Evolutionary conservation across 2,888 invertebrate species (phyloP).

Genomic region (Cephus runcator): DNA sequence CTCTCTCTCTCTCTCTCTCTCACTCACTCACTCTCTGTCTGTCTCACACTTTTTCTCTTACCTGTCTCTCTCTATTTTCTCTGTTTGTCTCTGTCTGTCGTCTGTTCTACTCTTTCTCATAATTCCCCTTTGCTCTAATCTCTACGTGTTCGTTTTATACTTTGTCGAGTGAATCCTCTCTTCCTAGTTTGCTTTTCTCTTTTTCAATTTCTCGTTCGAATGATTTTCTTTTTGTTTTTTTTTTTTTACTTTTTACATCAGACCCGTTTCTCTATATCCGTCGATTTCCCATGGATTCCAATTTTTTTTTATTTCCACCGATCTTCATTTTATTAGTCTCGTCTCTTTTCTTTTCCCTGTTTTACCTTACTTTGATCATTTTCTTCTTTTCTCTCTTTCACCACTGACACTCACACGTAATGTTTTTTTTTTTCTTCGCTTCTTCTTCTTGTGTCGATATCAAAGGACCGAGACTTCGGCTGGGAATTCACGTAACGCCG

Average conservation of each 20-base stretch:
- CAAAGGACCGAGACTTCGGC: not conserved
- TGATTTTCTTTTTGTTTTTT: constrained; percentile 2
- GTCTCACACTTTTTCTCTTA: constrained; percentile 20
- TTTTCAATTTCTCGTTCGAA: constrained; percentile 23
- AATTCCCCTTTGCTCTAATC: constrained; percentile 19
- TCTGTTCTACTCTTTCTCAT: not conserved
- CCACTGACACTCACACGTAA: not conserved
- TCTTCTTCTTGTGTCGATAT: not conserved
- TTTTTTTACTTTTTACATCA: constrained; percentile 10
- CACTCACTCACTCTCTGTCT: not conserved
- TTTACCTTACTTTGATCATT: constrained; percentile 17
- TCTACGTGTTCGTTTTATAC: constrained; percentile 19
- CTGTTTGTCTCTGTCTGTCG: constrained; percentile 11
- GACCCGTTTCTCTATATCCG: not conserved
- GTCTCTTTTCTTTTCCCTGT: not conserved
- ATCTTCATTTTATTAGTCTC: not conserved
- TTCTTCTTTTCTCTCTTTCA: constrained; percentile 2
- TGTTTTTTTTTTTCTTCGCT: not conserved
- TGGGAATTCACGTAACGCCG: not conserved
- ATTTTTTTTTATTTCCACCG: not conserved
- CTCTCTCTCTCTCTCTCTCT: constrained; percentile 16
- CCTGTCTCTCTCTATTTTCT: constrained; percentile 24
- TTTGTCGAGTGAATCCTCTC: not conserved
- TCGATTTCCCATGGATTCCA: not conserved
- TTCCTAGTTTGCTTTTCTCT: not conserved